Base-by-base conservation (phyloP, 2,888 invertebrate species). In the Drosophila siamana region DNA sequence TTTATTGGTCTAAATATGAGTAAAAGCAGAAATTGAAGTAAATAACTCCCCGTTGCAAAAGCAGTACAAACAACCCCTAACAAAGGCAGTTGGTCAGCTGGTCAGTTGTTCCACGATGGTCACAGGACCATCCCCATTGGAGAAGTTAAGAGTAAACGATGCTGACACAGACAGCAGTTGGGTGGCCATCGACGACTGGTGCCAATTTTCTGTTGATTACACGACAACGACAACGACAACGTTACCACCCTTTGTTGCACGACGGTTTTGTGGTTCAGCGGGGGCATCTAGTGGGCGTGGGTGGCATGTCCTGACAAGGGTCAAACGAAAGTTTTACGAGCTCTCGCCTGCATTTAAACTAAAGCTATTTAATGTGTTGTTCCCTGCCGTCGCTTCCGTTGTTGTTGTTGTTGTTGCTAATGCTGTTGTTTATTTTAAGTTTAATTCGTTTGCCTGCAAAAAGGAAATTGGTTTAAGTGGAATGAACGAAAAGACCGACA, bases 141-240 rank as follows among this genome's bases (percentile, higher is more conserved):
- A 52, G 55, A 74, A 61, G 78, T 69, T 73, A 66, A 74, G 70
- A 63, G 72, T 75, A 75, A 86, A 69, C 86, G 81, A 69, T 80
- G 72, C 79, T 85, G 79, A 74, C 82, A 85, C 59, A 55, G 78
- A 78, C 69, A 78, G 69, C 48, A 64, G 52, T 60, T 52, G 52
- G 48, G n/a, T n/a, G n/a, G n/a, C n/a, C n/a, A n/a, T 24, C 61
- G 71, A 61, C 70, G 86, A 78, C 79, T 76, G 82, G 77, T 84
- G 88, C 77, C 84, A 82, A 85, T 84, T 84, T 87, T 77, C 55
- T 76, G 79, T 85, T 83, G 85, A 87, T 83, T 87, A 78, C 76
- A 72, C 65, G 62, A 61, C 68, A 72, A 43, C 47, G 38, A 41
- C 65, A 72, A 43, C 43, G 38, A 41, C n/a, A 28, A 33, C 22